Conservation (phyloP, 2,797 vertebrate genomes). For the Oophaga sylvatica region DNA sequence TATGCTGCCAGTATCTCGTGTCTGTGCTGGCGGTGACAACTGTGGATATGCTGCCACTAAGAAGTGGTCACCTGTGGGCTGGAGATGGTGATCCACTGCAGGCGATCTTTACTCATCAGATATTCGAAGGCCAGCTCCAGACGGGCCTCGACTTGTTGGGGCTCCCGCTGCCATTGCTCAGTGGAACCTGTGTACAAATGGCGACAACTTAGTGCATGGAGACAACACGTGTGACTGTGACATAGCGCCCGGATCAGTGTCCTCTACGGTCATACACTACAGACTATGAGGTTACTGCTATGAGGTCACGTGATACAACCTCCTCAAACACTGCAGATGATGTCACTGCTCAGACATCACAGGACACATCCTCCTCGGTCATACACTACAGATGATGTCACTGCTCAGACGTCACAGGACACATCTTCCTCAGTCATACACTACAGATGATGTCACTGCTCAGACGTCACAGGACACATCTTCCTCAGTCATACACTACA, state of each 20-base stretch:
- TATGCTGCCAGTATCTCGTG: background rate
- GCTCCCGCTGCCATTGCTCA: constrained; percentile 81
- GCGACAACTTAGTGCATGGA: background rate
- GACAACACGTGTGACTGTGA: background rate
- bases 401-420: no score
- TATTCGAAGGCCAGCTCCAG: constrained; percentile 97
- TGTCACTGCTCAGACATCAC: background rate
- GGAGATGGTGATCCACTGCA: constrained; percentile 98
- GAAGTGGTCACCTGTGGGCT: constrained; percentile 86
- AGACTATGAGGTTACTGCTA: no score
- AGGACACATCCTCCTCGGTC: no score
- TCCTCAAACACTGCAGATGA: background rate
- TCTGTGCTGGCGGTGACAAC: background rate
- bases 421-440: no score
- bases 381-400: no score
- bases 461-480: no score
- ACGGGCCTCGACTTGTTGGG: constrained; percentile 87
- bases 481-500: no score
- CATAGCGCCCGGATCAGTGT: background rate
- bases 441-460: no score
- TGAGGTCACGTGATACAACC: background rate
- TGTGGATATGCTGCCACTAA: background rate
- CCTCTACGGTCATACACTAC: no score
- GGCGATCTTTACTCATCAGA: constrained; percentile 97
- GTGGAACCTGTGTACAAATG: constrained; percentile 79